These are phyloP conservation scores for Murina feae DNA, from an alignment of 2,113 vertebrate species.

Conservation along the genomic window DNA sequence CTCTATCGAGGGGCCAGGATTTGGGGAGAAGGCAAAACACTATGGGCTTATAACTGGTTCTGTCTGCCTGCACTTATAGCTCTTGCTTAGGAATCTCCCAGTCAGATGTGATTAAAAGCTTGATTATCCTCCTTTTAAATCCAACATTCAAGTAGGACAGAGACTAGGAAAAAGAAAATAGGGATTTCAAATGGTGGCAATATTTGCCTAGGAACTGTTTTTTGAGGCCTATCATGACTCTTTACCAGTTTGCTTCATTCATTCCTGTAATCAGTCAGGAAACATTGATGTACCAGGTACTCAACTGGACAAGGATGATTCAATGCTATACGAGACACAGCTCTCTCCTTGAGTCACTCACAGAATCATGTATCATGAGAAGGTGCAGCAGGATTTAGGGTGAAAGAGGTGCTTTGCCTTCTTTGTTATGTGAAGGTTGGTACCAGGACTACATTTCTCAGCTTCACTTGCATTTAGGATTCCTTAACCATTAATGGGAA, in stretches of 20 bases:
- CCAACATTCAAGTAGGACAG: neutral
- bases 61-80: neutral
- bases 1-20: neutral
- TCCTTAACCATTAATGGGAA: neutral
- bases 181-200: neutral
- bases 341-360: neutral
- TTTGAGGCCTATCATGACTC: neutral
- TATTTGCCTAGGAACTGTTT: neutral
- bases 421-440: neutral
- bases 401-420: neutral
- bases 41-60: neutral
- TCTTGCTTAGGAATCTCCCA: neutral
- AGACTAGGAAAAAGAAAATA: neutral
- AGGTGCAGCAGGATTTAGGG: neutral
- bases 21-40: neutral
- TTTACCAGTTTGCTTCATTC: neutral
- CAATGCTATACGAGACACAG: neutral
- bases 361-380: accelerated
- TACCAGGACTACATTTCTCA: no score
- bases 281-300: neutral
- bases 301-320: neutral
- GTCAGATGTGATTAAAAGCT: neutral
- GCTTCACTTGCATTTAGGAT: neutral
- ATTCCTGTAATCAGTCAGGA: neutral
- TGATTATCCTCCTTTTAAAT: neutral